phyloP scores from a whole-genome alignment of 2,797 vertebrate genomes.

The Psittacula derbiana region DNA sequence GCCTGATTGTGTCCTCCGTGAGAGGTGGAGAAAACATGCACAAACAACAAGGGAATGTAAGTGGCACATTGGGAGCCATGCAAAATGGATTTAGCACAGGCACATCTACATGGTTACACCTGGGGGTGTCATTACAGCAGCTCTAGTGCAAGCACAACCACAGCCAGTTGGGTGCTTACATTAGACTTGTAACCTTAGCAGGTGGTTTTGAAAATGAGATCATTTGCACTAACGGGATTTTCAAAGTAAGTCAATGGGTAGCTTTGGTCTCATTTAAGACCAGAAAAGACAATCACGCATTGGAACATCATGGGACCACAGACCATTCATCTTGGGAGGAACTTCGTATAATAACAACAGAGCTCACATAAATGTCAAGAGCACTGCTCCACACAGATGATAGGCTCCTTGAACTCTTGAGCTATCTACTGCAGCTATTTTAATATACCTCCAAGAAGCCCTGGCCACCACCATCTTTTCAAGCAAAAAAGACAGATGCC shows the following conservation, averaged over 20 bases:
- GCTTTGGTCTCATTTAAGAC: background rate
- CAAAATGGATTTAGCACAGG: background rate
- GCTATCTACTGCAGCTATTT: background rate
- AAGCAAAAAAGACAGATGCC: background rate
- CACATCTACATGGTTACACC: background rate
- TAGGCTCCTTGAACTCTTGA: background rate
- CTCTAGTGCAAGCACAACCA: rapidly evolving
- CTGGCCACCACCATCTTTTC: background rate
- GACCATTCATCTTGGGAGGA: background rate
- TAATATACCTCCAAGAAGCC: background rate
- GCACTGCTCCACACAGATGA: background rate
- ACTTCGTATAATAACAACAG: background rate
- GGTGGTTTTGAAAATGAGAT: slow-evolving; percentile 19
- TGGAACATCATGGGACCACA: background rate
- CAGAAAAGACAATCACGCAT: background rate
- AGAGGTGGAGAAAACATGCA: background rate
- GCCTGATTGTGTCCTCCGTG: background rate
- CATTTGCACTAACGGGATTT: slow-evolving; percentile 6
- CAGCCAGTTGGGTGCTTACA: background rate
- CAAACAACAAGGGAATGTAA: background rate
- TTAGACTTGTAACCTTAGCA: background rate
- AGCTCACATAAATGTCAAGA: background rate
- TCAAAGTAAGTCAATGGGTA: background rate
- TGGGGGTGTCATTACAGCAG: background rate
- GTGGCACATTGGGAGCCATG: rapidly evolving